Percentiles rank a stretch among this genome's conserved stretches.
These are phyloP conservation scores for Flexamia atlantica DNA, from an alignment of 2,888 invertebrate genomes.

Conservation along the genomic window DNA sequence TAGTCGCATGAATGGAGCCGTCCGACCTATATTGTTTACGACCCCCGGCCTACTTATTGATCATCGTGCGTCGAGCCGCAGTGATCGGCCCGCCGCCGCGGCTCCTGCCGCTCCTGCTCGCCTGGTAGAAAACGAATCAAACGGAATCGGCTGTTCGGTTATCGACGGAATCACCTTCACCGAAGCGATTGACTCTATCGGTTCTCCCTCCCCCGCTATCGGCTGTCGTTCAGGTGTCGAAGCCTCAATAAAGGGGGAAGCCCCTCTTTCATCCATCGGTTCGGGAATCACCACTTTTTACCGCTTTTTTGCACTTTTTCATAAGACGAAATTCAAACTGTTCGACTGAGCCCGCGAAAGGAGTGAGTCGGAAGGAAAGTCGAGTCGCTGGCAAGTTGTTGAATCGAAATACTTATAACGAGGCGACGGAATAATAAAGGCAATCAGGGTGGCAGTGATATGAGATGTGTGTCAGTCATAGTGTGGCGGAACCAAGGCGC, in stretches of 20 bases:
- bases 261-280: neutral
- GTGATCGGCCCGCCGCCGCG: neutral
- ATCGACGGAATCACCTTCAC: slow-evolving; percentile 33
- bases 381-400: neutral
- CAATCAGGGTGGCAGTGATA: slow-evolving; percentile 39
- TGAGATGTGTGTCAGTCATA: slow-evolving; percentile 39
- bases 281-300: neutral
- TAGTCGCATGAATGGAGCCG: too few relatives aligned
- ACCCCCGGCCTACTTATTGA: neutral
- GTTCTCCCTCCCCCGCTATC: slow-evolving; percentile 15
- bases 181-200: slow-evolving; percentile 32
- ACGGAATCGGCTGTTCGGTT: slow-evolving; percentile 50
- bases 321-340: neutral
- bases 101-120: slow-evolving; percentile 15
- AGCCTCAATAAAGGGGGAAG: neutral
- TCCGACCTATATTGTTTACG: too few relatives aligned
- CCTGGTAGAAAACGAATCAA: slow-evolving; percentile 48
- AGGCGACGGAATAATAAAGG: slow-evolving; percentile 23
- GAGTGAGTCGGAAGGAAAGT: slow-evolving; percentile 21
- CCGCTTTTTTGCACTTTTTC: neutral
- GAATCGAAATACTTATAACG: slow-evolving; percentile 18
- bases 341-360: slow-evolving; percentile 14
- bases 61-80: neutral
- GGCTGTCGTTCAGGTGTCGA: slow-evolving; percentile 12
- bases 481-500: slow-evolving; percentile 19